Conservation (phyloP, 2,888 invertebrate genomes). For the Agriopis leucophaearia region DNA sequence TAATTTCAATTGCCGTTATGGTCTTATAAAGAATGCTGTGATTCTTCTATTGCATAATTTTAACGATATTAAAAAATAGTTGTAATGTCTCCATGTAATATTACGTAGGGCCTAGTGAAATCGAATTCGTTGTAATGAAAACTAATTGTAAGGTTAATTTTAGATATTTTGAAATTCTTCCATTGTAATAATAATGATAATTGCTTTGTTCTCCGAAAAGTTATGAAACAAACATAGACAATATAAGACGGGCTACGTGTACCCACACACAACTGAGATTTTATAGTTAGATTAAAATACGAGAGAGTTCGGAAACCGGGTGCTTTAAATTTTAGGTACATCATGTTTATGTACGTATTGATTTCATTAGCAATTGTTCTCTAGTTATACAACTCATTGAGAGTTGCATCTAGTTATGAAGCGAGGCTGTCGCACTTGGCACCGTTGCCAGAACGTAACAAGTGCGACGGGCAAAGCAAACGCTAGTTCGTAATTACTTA, state of each 20-base stretch:
- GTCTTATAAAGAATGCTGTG: slow-evolving; percentile 85
- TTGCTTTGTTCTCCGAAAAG: slow-evolving; percentile 70
- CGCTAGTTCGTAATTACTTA: slow-evolving; percentile 46
- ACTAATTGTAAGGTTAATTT: slow-evolving; percentile 74
- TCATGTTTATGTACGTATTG: slow-evolving; percentile 78
- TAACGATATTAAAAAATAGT: slow-evolving; percentile 71
- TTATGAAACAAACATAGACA: slow-evolving; percentile 76
- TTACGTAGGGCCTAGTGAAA: slow-evolving; percentile 83
- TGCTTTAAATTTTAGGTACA: slow-evolving; percentile 84
- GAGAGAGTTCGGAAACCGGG: slow-evolving; percentile 86
- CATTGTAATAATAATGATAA: slow-evolving; percentile 71
- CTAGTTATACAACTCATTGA: slow-evolving; percentile 69
- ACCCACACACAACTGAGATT: slow-evolving; percentile 74
- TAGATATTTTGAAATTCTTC: slow-evolving; percentile 81
- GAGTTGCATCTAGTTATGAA: slow-evolving; percentile 50
- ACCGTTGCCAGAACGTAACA: slow-evolving; percentile 27
- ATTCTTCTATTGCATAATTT: slow-evolving; percentile 86
- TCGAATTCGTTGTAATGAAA: slow-evolving; percentile 82
- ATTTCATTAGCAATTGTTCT: slow-evolving; percentile 80
- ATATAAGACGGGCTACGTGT: slow-evolving; percentile 79
- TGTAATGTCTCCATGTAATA: slow-evolving; percentile 80
- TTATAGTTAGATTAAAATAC: slow-evolving; percentile 82
- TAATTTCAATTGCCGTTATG: slow-evolving; percentile 84
- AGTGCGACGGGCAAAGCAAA: slow-evolving; percentile 32
- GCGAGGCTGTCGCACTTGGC: slow-evolving; percentile 35